A percentile compares a stretch with the other conserved stretches of the same genome.
Conservation (phyloP, 2,113 vertebrate species). For the Nibea coibor region DNA sequence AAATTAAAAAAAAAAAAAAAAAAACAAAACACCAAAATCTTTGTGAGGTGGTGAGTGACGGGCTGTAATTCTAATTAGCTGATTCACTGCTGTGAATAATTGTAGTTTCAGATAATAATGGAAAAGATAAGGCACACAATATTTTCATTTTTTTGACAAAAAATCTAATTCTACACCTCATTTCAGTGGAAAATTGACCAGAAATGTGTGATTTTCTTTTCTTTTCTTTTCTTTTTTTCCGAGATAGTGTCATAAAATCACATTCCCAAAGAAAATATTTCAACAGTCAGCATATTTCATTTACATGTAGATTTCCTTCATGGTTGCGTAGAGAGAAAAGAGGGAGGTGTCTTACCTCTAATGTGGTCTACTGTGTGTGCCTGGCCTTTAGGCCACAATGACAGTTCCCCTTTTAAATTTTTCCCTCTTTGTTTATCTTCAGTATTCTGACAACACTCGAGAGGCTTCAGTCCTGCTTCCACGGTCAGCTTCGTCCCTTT, state of each 20-base stretch:
- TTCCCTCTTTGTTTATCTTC: conserved; percentile 52
- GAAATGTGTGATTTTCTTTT: neutral
- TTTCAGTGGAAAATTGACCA: conserved; percentile 16
- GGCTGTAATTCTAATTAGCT: neutral
- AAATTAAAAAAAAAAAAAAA: conserved; percentile 2
- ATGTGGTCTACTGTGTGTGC: conserved; percentile 47
- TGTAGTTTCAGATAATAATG: conserved; percentile 1
- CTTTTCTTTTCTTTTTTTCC: conserved; percentile 34
- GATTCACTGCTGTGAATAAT: conserved; percentile 21
- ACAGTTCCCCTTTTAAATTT: conserved; percentile 40
- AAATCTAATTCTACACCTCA: conserved; percentile 26
- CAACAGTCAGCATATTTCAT: conserved; percentile 34
- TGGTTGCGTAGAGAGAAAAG: conserved; percentile 61
- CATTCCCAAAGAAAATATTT: conserved; percentile 35
- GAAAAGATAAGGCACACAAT: conserved; percentile 76
- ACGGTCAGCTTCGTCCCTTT: conserved; percentile 51
- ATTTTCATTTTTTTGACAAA: conserved; percentile 26
- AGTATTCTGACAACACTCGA: conserved; percentile 47
- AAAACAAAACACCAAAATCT: conserved; percentile 5
- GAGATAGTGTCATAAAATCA: conserved; percentile 22
- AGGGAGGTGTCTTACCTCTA: conserved; percentile 74
- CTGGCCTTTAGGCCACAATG: conserved; percentile 35
- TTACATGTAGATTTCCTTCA: conserved; percentile 70
- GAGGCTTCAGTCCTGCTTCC: conserved; percentile 57
- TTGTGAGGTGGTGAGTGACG: conserved; percentile 10